Base-by-base conservation (phyloP, 1,140 invertebrate genomes). In the Aphis craccivora region DNA sequence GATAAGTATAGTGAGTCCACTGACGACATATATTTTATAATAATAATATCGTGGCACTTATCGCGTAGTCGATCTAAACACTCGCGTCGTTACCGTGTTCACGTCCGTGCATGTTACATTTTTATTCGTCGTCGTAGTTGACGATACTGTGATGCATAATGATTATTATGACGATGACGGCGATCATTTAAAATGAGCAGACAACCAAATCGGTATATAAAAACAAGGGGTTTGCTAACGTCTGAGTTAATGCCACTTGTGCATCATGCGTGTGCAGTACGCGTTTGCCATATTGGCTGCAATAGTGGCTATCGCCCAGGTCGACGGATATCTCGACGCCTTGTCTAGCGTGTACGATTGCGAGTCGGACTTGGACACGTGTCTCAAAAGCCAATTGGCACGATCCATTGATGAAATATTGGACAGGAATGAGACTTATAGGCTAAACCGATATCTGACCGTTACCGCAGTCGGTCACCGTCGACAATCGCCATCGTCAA, bases 181-280 rank as follows among this genome's bases (percentile, higher is more conserved):
- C 2, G 14, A n/a, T n/a, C 11, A 6, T 18, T 76, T n/a, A n/a
- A 76, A 76, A 76, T 18, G 5, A 6, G 30, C 25, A 18, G 18
- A 43, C 30, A 84, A 84, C 40, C 30, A 37, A 81, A 81, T n/a
- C 91, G 25, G 45, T 53, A 53, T 55, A 93, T 43, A 93, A 93
- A 22, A 8, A 1, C 48, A 6, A 2, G 4, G 14, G 14, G 22
- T 14, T 5, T 8, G 45, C n/a, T 18, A 25, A 48, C 37, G 37
- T 37, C 37, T 51, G 20, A 35, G 40, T 84, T 48, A 92, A 83
- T 92, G n/a, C 76, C n/a, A 18, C 40, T 11, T 2, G 18, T 76
- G 25, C 90, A 81, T 51, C 30, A 93, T 93, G 91, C 37, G 81
- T 25, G 81, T 86, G 37, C 48, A 86, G 48, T 86, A 86, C 48